Base-by-base conservation (phyloP, 2,888 invertebrate genomes). In the Drosophila borborema region DNA sequence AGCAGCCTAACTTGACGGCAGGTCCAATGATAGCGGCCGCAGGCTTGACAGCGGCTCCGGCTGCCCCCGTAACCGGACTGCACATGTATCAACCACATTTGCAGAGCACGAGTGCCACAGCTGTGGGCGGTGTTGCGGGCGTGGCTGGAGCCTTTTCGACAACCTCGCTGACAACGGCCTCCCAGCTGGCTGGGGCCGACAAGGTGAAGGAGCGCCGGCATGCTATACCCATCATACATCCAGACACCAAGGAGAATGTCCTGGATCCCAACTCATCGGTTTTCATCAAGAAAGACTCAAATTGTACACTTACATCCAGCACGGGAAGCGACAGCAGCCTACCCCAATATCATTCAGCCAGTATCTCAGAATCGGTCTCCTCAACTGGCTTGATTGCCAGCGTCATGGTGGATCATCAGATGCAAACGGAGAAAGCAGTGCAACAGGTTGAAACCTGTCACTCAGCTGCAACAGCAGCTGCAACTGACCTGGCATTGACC, bases 151-250 rank as follows among this genome's bases (percentile, higher is more conserved):
- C 69, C 16, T 86, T 38, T 51, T 75, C 86, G 2, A 6, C 64
- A 46, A 69, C 78, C 7, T 59, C 73, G 7, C 48, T 81, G 18
- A 64, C 49, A 3, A 38, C 65, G 5, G 54, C 31, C 0, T 56
- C 49, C 14, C 60, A 73, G 20, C 48, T 53, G 53, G 45, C 56
- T 46, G 56, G 51, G 9, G 18, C 46, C 38, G 83, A 86, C 16
- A 89, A 82, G 59, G 66, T 72, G 2, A 88, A 86, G 34, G 78
- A 77, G 59, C 92, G 93, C 20, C 80, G 59, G 34, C 83, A 92
- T 65, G 93, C 93, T n/a, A 87, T 93, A 61, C 92, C 92, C 10
- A 93, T 93, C 5, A 91, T 93, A 55, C 77, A 93, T 84, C 93
- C 93, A 4, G 77, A 84, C 10, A 93, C 93, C n/a, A 74, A 82